phyloP scores from a whole-genome alignment of 2,797 vertebrate species.

The Pseudotriccus pelzelni region DNA sequence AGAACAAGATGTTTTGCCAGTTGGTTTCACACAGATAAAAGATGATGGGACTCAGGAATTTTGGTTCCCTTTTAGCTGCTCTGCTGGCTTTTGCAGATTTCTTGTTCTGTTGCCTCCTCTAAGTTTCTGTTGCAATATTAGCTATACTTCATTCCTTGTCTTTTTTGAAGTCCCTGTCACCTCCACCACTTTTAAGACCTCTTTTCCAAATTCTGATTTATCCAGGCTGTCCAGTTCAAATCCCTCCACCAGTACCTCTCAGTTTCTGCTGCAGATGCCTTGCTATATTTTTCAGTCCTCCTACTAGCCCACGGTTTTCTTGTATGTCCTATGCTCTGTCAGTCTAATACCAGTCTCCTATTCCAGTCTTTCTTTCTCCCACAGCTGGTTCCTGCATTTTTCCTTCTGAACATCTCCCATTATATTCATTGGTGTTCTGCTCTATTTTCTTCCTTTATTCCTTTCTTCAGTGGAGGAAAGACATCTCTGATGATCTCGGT shows the following conservation, averaged over 20 bases:
- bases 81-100: not conserved
- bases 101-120: not conserved
- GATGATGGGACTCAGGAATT: not conserved
- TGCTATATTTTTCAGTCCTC: not conserved
- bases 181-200: not conserved
- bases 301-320: not conserved
- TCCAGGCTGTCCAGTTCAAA: not conserved
- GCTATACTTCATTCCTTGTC: not conserved
- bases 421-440: not conserved
- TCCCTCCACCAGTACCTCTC: not conserved
- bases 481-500: not conserved
- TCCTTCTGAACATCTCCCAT: not conserved
- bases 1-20: not conserved
- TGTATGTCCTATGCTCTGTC: not conserved
- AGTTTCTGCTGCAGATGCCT: not conserved
- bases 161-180: not conserved
- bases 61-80: not conserved
- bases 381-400: not conserved
- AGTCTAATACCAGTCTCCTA: not conserved
- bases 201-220: not conserved
- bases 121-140: not conserved
- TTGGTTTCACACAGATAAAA: not conserved
- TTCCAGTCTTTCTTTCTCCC: not conserved
- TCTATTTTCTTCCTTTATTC: not conserved
- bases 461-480: not conserved